phyloP scores from a whole-genome alignment of 1,140 invertebrate genomes.

The Cotesia vestalis region DNA sequence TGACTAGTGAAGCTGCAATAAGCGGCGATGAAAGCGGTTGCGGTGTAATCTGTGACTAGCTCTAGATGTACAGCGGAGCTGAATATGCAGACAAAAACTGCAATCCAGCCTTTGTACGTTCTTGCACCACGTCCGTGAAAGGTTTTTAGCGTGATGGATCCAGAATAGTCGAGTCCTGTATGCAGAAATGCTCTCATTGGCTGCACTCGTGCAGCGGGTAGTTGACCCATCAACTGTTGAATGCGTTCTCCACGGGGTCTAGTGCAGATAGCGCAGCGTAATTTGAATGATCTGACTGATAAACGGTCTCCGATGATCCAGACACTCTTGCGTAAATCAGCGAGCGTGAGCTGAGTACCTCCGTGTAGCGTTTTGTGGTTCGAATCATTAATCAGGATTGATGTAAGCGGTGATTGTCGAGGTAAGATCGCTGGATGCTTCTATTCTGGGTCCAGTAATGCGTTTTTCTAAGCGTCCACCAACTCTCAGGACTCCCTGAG shows the following conservation, averaged over 20 bases:
- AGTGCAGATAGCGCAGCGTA: slow-evolving; percentile 35
- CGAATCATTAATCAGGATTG: no score
- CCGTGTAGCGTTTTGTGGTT: no score
- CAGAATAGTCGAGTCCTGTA: background rate
- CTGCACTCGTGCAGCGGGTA: slow-evolving; percentile 38
- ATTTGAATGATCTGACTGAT: slow-evolving; percentile 40
- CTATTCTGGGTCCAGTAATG: no score
- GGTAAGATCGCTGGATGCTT: no score
- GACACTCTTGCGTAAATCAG: no score
- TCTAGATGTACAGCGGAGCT: background rate
- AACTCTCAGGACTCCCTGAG: no score
- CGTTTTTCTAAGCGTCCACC: no score
- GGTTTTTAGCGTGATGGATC: background rate
- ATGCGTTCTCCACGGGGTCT: background rate
- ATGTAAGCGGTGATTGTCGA: no score
- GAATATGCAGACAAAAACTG: background rate
- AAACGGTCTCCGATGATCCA: slow-evolving; percentile 45
- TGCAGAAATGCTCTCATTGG: slow-evolving; percentile 35
- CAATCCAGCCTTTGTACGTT: background rate
- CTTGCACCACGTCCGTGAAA: background rate
- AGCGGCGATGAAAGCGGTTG: background rate
- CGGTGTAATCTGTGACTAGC: background rate
- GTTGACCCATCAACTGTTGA: slow-evolving; percentile 51
- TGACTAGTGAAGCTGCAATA: background rate
- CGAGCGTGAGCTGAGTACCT: no score